A percentile compares a stretch with the other conserved stretches of the same genome.
Evolutionary conservation across 2,113 vertebrate genomes (phyloP).

Genomic region (Blennius ocellaris): DNA sequence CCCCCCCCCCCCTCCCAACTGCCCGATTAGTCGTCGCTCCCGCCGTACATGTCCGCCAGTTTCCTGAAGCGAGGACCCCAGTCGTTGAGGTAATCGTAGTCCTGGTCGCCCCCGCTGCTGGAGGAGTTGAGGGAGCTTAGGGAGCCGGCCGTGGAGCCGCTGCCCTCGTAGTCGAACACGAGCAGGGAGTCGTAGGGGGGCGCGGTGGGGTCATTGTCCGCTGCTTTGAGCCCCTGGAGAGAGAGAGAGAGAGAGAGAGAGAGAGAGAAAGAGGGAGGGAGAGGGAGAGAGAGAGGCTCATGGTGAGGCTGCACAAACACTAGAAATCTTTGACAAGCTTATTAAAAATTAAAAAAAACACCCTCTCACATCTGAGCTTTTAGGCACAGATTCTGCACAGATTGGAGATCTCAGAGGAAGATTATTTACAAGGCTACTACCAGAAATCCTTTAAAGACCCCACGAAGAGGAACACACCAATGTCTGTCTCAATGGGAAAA

Average conservation of each 20-base stretch:
- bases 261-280: neutral
- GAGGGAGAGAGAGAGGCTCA: conserved; percentile 28
- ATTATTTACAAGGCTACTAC: too few relatives aligned
- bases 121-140: conserved; percentile 98
- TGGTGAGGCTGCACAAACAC: conserved; percentile 42
- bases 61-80: conserved; percentile 99
- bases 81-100: conserved; percentile 99
- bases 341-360: too few relatives aligned
- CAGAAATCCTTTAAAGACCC: too few relatives aligned
- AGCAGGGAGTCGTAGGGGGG: conserved; percentile 98
- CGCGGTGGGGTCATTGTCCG: conserved; percentile 96
- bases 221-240: conserved; percentile 94
- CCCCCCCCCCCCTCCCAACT: too few relatives aligned
- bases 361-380: too few relatives aligned
- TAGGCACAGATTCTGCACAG: too few relatives aligned
- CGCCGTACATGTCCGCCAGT: conserved; percentile 98
- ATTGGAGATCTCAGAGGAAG: too few relatives aligned
- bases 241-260: conserved; percentile 16
- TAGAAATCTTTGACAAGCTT: neutral
- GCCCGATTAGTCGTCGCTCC: conserved; percentile 91
- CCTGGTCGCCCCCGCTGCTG: conserved; percentile 97
- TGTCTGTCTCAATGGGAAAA: too few relatives aligned
- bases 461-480: too few relatives aligned
- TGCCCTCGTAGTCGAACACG: conserved; percentile 98
- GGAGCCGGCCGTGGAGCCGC: conserved; percentile 95